Evolutionary conservation across 2,113 vertebrate species (phyloP), one percentile per base, ranked within the genome.

Genomic region (Anthoscopus minutus): DNA sequence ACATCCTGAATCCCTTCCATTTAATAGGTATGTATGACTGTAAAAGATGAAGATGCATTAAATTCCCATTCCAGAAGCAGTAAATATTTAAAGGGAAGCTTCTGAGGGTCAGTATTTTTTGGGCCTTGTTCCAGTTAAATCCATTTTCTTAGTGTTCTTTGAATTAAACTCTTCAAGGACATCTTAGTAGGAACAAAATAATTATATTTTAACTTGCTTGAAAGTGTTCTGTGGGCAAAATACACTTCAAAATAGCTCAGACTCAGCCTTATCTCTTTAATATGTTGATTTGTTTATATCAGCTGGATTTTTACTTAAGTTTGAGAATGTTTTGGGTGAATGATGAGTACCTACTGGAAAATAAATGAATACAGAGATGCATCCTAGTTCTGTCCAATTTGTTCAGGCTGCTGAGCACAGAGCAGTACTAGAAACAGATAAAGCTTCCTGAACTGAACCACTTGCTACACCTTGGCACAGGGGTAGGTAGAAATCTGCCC

Each of bases 1-100:
- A 37, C 23, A 53, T 5, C 13, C 37, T 33, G 53, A 56, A 86
- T 38, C 13, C 7, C 16, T 80, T 77, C 50, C 24, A 44, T 81
- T 69, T 50, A 77, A 54, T 60, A 0, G 0, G 9, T 10, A 21
- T 13, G 7, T n/a, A 47, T 77, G 12, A 64, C 37, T 31, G 19
- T 56, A 57, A 67, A 89, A 81, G 22, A 40, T 21, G 28, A 18
- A 83, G 12, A 13, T 47, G 15, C 28, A 70, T 44, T 81, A 51
- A 37, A 71, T 60, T 73, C 30, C 28, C 8, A 25, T 72, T 72
- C 42, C 40, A 62, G 57, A 58, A 67, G 37, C 20, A 67, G 21
- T 15, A 64, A 7, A 15, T n/a, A n/a, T 53, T 93, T 57, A 86
- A 64, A 65, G 10, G 31, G 10, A 64, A 45, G 23, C 22, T 80